phyloP scores from a whole-genome alignment of 2,888 invertebrate genomes.

The Plebejus melissa region DNA sequence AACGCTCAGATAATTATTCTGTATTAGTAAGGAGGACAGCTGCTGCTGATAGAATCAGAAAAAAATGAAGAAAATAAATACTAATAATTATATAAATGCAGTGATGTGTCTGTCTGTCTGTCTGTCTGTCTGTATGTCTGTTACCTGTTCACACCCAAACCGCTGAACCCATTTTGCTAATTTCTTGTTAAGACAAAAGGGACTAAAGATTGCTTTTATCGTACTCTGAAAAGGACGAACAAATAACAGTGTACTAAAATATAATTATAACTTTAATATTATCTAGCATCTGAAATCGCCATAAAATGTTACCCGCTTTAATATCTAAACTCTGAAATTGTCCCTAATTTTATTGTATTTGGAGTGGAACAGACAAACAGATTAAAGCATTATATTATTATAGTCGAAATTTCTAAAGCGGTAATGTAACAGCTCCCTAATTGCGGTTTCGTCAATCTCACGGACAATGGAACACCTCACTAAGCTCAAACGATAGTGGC shows the following conservation, averaged over 20 bases:
- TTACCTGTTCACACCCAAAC: too few relatives aligned
- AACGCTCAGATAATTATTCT: too few relatives aligned
- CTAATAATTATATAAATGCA: too few relatives aligned
- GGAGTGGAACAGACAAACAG: slow-evolving; percentile 14
- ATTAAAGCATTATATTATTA: slow-evolving; percentile 19
- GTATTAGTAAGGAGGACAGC: too few relatives aligned
- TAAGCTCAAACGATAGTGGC: slow-evolving; percentile 34
- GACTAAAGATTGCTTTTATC: not conserved
- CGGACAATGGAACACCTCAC: slow-evolving; percentile 29
- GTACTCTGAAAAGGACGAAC: not conserved
- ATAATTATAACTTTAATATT: not conserved
- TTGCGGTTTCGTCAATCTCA: slow-evolving; percentile 30
- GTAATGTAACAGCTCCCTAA: slow-evolving; percentile 23
- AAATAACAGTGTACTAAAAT: not conserved
- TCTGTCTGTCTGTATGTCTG: too few relatives aligned
- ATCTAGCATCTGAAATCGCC: not conserved
- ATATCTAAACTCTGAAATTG: not conserved
- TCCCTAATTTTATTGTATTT: slow-evolving; percentile 8
- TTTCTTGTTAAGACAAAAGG: too few relatives aligned
- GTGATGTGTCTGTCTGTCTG: too few relatives aligned
- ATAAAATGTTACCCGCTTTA: not conserved
- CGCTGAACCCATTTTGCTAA: too few relatives aligned
- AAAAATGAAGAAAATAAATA: too few relatives aligned
- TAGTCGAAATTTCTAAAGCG: slow-evolving; percentile 2
- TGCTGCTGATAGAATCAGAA: too few relatives aligned